Base-by-base conservation (phyloP, 2,113 vertebrate species). In the Tylochromis polylepis region DNA sequence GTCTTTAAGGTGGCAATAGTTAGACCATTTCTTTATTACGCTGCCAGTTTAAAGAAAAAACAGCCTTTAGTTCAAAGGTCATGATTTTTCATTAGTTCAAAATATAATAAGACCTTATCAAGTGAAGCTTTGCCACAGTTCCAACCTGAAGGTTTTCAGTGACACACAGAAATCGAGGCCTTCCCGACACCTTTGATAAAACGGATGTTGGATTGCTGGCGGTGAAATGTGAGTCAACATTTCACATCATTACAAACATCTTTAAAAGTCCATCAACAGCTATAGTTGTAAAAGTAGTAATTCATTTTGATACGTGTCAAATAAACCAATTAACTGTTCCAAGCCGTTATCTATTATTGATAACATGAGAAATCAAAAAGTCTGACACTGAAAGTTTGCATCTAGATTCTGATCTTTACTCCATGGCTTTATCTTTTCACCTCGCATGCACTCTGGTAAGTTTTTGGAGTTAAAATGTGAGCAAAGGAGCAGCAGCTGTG, bases 131-230 rank as follows among this genome's bases (percentile, higher is more conserved):
- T 34, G 27, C 58, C 22, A 70, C 15, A 38, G 65, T 12, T 82
- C 27, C 59, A 80, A 81, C 55, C 7, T 88, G 72, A 85, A 90
- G 72, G 72, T 57, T 58, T 14, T 46, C 15, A 29, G 55, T 55
- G 6, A 43, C 6, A 22, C 31, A 3, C 7, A 49, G 15, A 3
- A 72, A 5, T 5, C 3, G 4, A 1, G 16, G 4, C 41, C 51
- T 79, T 10, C 24, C 5, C 31, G 6, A 24, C 29, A 1, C 2
- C 20, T 70, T 18, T 41, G 53, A 62, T 75, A 9, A 24, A 43
- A 10, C 5, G 1, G 22, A 11, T 55, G 2, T n/a, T 6, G 5
- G 8, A 5, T 49, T 67, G 22, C 15, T 11, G 60, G 0, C 0
- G 1, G 20, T 1, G 1, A 49, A 10, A 7, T 12, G 18, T 3